Conservation (phyloP, 2,888 invertebrate genomes). For the Philaethria dido region DNA sequence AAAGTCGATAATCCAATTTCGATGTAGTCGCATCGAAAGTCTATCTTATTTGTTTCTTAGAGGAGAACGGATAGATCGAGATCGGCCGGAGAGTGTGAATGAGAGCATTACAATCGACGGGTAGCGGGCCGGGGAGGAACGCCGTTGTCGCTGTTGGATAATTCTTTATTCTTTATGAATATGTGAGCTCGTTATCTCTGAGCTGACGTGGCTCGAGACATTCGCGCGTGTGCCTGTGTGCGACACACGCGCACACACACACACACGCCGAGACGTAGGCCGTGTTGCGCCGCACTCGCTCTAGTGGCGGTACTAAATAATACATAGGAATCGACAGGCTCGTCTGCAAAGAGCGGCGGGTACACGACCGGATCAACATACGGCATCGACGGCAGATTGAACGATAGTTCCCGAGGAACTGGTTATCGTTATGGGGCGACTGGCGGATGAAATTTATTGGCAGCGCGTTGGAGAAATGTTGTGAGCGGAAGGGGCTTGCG, state of each 20-base stretch:
- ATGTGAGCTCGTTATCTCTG: constrained; percentile 82
- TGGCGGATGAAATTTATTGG: constrained; percentile 84
- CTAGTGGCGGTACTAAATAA: constrained; percentile 79
- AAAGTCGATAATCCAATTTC: constrained; percentile 81
- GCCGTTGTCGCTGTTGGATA: constrained; percentile 66
- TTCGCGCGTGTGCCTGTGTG: constrained; percentile 59
- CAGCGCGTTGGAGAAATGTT: constrained; percentile 83
- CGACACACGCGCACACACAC: constrained; percentile 44
- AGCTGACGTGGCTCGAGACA: constrained; percentile 69
- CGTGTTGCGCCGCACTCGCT: constrained; percentile 57
- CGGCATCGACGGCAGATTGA: constrained; percentile 84
- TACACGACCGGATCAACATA: constrained; percentile 84
- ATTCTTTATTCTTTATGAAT: constrained; percentile 84
- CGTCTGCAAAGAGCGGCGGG: constrained; percentile 80
- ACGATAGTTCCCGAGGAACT: constrained; percentile 84
- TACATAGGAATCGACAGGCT: constrained; percentile 81
- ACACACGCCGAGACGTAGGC: constrained; percentile 47
- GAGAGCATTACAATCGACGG: constrained; percentile 76
- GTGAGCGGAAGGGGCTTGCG: constrained; percentile 83
- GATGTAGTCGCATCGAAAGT: constrained; percentile 58
- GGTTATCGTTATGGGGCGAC: constrained; percentile 84
- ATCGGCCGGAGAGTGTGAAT: constrained; percentile 80
- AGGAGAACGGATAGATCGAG: constrained; percentile 80
- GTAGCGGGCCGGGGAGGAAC: constrained; percentile 64
- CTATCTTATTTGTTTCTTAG: constrained; percentile 71